These are phyloP conservation scores for Microcebus jonahi DNA, from an alignment of 2,113 vertebrate genomes.

Conservation along the genomic window DNA sequence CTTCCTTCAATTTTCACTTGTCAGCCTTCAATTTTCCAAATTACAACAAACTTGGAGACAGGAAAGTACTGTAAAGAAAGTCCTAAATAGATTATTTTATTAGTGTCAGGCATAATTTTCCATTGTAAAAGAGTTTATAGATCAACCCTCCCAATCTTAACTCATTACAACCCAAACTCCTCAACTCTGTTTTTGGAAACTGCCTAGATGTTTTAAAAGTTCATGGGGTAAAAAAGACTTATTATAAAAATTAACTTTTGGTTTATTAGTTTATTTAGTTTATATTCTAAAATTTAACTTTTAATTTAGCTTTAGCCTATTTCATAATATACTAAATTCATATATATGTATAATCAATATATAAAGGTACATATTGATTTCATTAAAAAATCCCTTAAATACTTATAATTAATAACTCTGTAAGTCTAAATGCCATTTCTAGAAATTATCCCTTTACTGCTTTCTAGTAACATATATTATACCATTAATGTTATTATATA, in stretches of 20 bases:
- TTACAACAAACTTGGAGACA: background rate
- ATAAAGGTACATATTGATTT: background rate
- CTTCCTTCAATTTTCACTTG: background rate
- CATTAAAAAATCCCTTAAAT: background rate
- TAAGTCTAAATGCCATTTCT: background rate
- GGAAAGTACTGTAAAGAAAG: background rate
- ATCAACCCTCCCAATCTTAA: background rate
- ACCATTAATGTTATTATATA: background rate
- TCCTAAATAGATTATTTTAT: background rate
- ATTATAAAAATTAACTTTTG: background rate
- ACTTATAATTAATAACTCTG: background rate
- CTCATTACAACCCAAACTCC: background rate
- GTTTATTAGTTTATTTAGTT: background rate
- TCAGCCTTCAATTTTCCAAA: background rate
- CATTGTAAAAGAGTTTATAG: background rate
- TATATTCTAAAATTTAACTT: background rate
- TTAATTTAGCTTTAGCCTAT: background rate
- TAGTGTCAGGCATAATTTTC: background rate
- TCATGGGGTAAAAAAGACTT: background rate
- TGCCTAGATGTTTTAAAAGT: background rate
- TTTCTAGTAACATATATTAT: background rate
- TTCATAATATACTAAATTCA: background rate
- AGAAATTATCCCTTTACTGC: background rate
- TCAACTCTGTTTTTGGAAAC: background rate
- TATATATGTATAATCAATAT: background rate